Evolutionary conservation across 2,797 vertebrate species (phyloP).

Genomic region (Anabas testudineus): DNA sequence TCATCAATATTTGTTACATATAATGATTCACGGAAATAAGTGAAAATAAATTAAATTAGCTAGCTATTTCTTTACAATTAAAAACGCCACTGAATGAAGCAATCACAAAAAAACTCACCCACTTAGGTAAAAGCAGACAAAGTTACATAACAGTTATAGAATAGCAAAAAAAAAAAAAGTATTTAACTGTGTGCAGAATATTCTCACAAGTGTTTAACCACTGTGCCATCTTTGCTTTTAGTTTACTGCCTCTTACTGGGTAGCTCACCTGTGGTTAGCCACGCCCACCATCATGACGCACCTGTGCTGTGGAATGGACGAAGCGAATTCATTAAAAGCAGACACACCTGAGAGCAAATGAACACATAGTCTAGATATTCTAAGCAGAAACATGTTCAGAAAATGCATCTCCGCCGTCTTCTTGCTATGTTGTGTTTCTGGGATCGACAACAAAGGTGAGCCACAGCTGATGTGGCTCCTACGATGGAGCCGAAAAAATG

Average conservation of each 20-base stretch:
- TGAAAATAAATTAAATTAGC: no score
- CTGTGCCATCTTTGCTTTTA: background rate
- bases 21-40: fast-evolving
- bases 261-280: slow-evolving; percentile 37
- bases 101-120: background rate
- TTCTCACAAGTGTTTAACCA: background rate
- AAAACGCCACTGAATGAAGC: background rate
- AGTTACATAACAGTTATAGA: background rate
- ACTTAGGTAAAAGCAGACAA: background rate
- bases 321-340: background rate
- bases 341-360: fast-evolving
- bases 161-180: no score
- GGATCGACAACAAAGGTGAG: slow-evolving; percentile 63
- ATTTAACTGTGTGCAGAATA: no score
- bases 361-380: background rate
- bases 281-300: slow-evolving; percentile 44
- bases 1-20: no score
- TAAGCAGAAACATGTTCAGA: slow-evolving; percentile 42
- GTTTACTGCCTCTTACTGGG: no score
- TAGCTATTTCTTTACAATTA: background rate
- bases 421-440: slow-evolving; percentile 30
- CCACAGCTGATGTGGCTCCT: background rate
- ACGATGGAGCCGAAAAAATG: background rate
- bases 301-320: slow-evolving; percentile 30
- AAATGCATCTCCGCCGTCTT: slow-evolving; percentile 21